phyloP scores from a whole-genome alignment of 2,113 vertebrate genomes.

The Nesogale talazaci region DNA sequence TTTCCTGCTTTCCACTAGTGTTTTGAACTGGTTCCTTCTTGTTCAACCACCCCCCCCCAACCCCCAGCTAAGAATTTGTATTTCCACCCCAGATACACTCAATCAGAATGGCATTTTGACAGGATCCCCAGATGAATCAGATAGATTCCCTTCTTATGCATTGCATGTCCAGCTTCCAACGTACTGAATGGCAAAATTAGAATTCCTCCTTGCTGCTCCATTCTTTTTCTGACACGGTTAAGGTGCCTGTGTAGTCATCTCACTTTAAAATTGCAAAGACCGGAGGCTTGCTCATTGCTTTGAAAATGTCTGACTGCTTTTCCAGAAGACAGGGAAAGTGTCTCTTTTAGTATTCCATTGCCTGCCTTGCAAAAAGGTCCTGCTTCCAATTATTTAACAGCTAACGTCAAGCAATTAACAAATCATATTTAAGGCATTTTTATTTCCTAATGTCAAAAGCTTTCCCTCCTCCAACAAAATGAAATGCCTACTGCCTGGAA shows the following conservation, averaged over 20 bases:
- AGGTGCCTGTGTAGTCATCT: background rate
- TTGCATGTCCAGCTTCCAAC: slow-evolving; percentile 3
- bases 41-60: no score
- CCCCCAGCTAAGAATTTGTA: background rate
- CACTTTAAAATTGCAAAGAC: slow-evolving; percentile 6
- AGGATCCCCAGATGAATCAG: no score
- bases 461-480: slow-evolving; percentile 36
- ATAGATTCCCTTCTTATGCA: no score
- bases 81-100: background rate
- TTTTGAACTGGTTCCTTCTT: background rate
- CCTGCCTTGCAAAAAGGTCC: background rate
- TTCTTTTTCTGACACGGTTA: slow-evolving; percentile 49
- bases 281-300: slow-evolving; percentile 15
- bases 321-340: background rate
- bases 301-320: background rate
- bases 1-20: slow-evolving; percentile 19
- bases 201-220: slow-evolving; percentile 18
- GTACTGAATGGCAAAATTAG: slow-evolving; percentile 31
- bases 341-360: background rate
- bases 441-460: slow-evolving; percentile 41
- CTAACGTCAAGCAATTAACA: slow-evolving; percentile 33
- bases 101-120: no score
- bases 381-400: background rate
- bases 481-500: slow-evolving; percentile 19
- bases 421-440: slow-evolving; percentile 37